A percentile compares a stretch with the other conserved stretches of the same genome.
Evolutionary conservation across 2,113 vertebrate species (phyloP).

Genomic region (Nothocercus nigrocapillus): DNA sequence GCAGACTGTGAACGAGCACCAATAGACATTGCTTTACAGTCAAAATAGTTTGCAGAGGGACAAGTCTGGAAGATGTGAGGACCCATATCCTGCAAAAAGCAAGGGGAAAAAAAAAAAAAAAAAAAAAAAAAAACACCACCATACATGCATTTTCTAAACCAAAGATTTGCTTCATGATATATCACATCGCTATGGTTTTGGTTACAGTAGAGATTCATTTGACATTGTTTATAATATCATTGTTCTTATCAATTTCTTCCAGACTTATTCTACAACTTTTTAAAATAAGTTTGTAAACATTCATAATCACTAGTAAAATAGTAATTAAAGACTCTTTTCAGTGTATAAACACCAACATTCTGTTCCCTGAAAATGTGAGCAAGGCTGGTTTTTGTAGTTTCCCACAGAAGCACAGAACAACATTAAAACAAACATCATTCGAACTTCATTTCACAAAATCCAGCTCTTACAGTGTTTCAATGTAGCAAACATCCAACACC

Average conservation of each 20-base stretch:
- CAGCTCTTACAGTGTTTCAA: background rate
- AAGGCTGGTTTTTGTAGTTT: background rate
- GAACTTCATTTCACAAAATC: no score
- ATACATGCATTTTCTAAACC: background rate
- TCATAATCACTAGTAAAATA: background rate
- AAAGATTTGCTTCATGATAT: background rate
- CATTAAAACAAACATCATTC: no score
- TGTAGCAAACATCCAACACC: background rate
- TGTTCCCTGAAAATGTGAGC: background rate
- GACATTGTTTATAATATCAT: background rate
- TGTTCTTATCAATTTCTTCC: background rate
- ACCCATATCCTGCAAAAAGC: conserved; percentile 89
- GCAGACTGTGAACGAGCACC: conserved; percentile 96
- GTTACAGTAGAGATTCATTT: background rate
- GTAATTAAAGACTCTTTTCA: background rate
- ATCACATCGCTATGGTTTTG: fast-evolving
- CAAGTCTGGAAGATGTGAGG: conserved; percentile 99
- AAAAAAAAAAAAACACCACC: background rate
- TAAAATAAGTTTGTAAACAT: background rate
- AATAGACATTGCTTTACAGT: conserved; percentile 98
- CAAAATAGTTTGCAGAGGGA: conserved; percentile 97
- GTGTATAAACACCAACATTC: background rate
- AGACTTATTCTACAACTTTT: background rate
- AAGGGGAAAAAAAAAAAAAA: background rate
- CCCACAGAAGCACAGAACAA: no score